These are phyloP conservation scores for Acomys russatus DNA, from an alignment of 2,797 vertebrate species.

Conservation along the genomic window DNA sequence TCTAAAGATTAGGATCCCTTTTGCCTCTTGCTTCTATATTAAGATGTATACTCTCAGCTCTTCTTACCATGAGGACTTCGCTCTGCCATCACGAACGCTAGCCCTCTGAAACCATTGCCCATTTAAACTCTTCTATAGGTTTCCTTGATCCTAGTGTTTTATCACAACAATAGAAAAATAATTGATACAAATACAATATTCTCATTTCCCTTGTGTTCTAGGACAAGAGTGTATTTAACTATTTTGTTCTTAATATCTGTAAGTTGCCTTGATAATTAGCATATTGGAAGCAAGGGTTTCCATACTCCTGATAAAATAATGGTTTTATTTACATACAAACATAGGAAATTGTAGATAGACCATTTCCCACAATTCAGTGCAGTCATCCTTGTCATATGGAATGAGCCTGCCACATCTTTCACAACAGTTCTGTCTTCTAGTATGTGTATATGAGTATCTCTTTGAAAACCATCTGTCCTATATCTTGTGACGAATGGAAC, in stretches of 20 bases:
- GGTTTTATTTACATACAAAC: neutral
- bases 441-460: neutral
- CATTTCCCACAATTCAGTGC: neutral
- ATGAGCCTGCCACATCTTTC: neutral
- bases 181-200: neutral
- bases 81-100: no score
- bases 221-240: neutral
- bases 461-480: neutral
- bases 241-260: neutral
- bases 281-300: neutral
- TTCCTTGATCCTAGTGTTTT: no score
- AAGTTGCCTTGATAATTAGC: neutral
- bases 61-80: no score
- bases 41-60: no score
- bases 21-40: no score
- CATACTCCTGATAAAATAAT: neutral
- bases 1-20: no score
- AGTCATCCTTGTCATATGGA: neutral
- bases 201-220: neutral
- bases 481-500: neutral
- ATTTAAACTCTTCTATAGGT: no score
- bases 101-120: no score
- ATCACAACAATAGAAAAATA: no score
- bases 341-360: neutral
- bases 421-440: neutral